phyloP scores from a whole-genome alignment of 1,140 invertebrate species.

The Wiebesia pumilae region DNA sequence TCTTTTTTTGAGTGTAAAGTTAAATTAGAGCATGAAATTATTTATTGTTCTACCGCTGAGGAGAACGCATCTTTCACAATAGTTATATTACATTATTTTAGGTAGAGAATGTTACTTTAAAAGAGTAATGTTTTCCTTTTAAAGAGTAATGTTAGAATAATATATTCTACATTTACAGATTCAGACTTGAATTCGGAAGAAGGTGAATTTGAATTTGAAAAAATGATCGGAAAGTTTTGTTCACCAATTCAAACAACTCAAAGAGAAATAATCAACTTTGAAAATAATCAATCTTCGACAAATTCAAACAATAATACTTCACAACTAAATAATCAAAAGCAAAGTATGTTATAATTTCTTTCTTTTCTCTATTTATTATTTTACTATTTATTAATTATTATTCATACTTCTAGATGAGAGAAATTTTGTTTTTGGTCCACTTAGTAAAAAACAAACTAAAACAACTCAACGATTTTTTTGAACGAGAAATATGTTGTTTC shows the following conservation, averaged over 20 bases:
- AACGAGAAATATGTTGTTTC: background rate
- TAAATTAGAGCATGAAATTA: too few relatives aligned
- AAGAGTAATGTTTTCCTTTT: background rate
- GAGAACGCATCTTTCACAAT: too few relatives aligned
- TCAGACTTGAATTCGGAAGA: conserved; percentile 39
- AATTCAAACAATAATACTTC: background rate
- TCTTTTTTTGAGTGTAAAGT: background rate
- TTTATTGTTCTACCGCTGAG: too few relatives aligned
- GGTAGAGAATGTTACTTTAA: background rate
- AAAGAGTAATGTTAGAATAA: background rate
- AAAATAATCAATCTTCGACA: background rate
- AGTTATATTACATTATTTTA: too few relatives aligned
- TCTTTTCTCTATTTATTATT: background rate
- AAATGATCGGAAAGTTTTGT: conserved; percentile 31
- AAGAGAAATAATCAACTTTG: background rate
- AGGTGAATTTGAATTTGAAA: conserved; percentile 34
- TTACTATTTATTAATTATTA: background rate
- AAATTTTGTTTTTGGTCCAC: conserved; percentile 10
- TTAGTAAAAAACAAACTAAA: background rate
- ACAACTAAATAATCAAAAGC: background rate
- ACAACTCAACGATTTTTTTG: conserved; percentile 10
- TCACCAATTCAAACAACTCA: conserved; percentile 3
- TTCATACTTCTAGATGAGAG: background rate
- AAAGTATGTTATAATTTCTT: conserved; percentile 17
- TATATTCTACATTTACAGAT: background rate